Evolutionary conservation across 92 coral and sea anemone species (phyloP).

Genomic region (Pocillopora meandrina): DNA sequence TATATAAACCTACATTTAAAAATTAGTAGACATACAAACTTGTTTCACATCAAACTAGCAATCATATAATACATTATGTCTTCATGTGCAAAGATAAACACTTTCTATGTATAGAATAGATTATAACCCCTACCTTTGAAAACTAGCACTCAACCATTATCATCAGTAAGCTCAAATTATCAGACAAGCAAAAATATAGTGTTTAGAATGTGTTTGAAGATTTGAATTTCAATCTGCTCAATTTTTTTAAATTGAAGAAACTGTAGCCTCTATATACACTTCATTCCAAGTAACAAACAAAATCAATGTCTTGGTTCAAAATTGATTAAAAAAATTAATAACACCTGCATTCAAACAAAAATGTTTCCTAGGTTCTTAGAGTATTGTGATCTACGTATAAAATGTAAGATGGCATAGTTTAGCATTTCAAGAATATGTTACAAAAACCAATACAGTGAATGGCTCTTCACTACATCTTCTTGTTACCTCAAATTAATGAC

Average conservation of each 20-base stretch:
- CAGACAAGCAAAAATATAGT: background rate
- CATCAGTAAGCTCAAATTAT: background rate
- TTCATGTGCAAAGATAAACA: conserved; percentile 16
- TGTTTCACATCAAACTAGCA: background rate
- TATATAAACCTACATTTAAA: background rate
- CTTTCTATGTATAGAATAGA: background rate
- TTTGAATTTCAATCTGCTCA: background rate
- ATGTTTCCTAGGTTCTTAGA: background rate
- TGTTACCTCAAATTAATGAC: no score
- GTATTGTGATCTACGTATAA: background rate
- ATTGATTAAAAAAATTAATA: conserved; percentile 7
- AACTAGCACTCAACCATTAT: background rate
- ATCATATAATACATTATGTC: conserved; percentile 10
- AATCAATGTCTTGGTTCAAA: background rate
- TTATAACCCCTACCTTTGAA: background rate
- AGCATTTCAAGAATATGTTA: no score
- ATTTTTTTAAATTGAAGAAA: background rate
- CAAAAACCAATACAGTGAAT: no score
- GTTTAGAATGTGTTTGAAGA: no score
- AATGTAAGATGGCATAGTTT: no score
- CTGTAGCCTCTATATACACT: conserved; percentile 20
- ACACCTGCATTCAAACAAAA: background rate
- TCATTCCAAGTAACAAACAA: conserved; percentile 20
- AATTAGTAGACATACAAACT: background rate
- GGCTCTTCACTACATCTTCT: no score